Evolutionary conservation across 2,113 vertebrate genomes (phyloP).

Genomic region (Phaethon lepturus): DNA sequence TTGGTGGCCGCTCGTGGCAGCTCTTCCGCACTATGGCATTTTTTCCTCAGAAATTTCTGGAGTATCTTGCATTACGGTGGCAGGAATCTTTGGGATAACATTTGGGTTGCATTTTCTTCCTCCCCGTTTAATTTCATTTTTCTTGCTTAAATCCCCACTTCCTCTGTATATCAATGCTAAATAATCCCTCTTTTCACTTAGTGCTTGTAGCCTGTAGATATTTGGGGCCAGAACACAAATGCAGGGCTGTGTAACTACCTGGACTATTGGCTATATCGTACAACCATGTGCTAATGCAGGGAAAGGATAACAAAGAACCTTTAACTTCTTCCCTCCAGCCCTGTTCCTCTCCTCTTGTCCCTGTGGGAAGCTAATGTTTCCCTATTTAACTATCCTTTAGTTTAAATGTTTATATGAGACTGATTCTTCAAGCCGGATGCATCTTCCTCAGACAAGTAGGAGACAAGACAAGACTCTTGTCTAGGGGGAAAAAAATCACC

Average conservation of each 20-base stretch:
- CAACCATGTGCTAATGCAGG: background rate
- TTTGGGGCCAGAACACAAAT: background rate
- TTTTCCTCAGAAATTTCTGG: background rate
- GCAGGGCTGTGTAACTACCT: background rate
- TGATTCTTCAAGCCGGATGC: background rate
- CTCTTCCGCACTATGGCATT: background rate
- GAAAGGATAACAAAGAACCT: background rate
- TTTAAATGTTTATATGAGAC: background rate
- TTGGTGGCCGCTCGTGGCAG: background rate
- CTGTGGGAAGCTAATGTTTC: background rate
- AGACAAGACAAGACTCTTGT: background rate
- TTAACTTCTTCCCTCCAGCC: background rate
- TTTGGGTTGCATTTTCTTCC: background rate
- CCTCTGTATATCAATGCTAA: background rate
- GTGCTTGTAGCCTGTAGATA: background rate
- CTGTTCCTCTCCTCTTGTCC: background rate
- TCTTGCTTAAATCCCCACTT: background rate
- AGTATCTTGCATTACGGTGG: rapidly evolving
- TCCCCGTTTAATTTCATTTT: background rate
- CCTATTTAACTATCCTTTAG: background rate
- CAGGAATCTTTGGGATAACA: background rate
- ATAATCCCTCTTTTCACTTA: background rate
- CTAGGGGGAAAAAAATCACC: background rate
- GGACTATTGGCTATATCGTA: background rate
- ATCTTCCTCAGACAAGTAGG: background rate